Base-by-base conservation (phyloP, 2,888 invertebrate species). In the Pristionchus maxplancki region DNA sequence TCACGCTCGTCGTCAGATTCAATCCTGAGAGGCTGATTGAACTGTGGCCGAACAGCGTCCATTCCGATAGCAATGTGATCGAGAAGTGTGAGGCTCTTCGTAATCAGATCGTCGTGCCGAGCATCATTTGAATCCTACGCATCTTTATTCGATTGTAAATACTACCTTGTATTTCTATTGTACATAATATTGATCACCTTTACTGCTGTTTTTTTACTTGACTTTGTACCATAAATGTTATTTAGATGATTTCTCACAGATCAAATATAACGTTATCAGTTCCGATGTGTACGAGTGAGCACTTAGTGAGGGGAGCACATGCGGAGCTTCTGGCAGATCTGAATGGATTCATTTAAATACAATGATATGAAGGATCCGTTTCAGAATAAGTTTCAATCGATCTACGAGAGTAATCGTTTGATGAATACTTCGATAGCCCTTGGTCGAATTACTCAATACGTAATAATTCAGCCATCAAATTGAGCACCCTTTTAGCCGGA, bases 281-380 rank as follows among this genome's bases (percentile, higher is more conserved):
- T 11, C 11, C 15, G 31, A 31, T 15, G 9, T 67, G 34, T 0
- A 11, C 13, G 64, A 9, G 8, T 9, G 15, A 1, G 1, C 17
- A 13, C 0, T 78, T 50, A 81, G 34, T 81, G 28, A 50, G 81
- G 31, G 37, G 81, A 31, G 37, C 81, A 81, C 50, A 81, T 31
- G 48, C 50, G 81, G 0, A 81, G 81, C 81, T 81, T 81, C 82
- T 83, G 8, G 44, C 82, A 83, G 82, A 83, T 83, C 82, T 83
- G 53, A 34, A 83, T 28, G 37, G 15, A 11, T 17, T 6, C 58
- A 58, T 58, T n/a, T n/a, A n/a, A n/a, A n/a, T n/a, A n/a, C n/a
- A n/a, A n/a, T n/a, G n/a, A n/a, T n/a, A n/a, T n/a, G n/a, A n/a
- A n/a, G n/a, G n/a, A n/a, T n/a, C n/a, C n/a, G n/a, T n/a, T n/a